These are phyloP conservation scores for Botia kubotai DNA, from an alignment of 2,797 vertebrate genomes.

Conservation along the genomic window DNA sequence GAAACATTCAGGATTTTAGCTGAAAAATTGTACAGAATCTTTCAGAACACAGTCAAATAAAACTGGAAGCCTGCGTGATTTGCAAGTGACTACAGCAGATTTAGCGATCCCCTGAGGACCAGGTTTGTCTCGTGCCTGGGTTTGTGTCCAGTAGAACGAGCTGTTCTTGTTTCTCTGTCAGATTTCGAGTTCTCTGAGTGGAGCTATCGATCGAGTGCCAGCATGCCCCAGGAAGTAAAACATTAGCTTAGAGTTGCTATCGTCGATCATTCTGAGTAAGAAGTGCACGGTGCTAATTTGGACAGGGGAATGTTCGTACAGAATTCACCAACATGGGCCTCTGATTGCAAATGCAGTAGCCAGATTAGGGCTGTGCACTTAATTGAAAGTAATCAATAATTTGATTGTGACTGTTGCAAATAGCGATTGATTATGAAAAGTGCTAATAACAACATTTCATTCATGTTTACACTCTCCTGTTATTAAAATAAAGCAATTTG, in stretches of 20 bases:
- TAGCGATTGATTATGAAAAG: not conserved
- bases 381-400: not conserved
- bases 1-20: slow-evolving; percentile 8
- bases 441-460: not conserved
- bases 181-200: slow-evolving; percentile 46
- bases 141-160: slow-evolving; percentile 31
- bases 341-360: not conserved
- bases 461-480: not conserved
- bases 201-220: slow-evolving; percentile 56
- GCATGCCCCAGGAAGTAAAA: slow-evolving; percentile 60
- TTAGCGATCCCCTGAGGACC: slow-evolving; percentile 24
- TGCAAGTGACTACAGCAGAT: slow-evolving; percentile 28
- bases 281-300: slow-evolving; percentile 46
- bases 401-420: not conserved
- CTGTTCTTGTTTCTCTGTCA: slow-evolving; percentile 43
- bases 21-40: slow-evolving; percentile 23
- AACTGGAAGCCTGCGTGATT: slow-evolving; percentile 4
- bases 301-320: slow-evolving; percentile 28
- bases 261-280: slow-evolving; percentile 49
- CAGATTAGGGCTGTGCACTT: not conserved
- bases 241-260: slow-evolving; percentile 59
- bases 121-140: slow-evolving; percentile 17
- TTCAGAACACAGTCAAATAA: slow-evolving; percentile 22
- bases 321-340: slow-evolving; percentile 20
- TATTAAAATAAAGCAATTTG: too few relatives aligned